Base-by-base conservation (phyloP, 2,888 invertebrate genomes). In the Tolmerus cingulatus region DNA sequence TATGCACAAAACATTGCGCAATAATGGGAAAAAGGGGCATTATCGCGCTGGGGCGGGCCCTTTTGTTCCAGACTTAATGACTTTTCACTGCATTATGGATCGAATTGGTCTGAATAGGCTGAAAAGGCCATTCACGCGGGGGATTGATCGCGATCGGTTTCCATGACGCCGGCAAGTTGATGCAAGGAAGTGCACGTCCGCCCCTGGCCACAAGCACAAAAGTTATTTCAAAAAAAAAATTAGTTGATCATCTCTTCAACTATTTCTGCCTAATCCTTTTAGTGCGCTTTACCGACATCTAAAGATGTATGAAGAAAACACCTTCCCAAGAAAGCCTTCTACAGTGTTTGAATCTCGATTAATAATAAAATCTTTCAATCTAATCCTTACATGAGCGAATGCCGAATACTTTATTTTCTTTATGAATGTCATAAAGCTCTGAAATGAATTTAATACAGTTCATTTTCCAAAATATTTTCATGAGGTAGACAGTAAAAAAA, bases 71-170 rank as follows among this genome's bases (percentile, higher is more conserved):
- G 37, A 40, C 66, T 40, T 84, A 84, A 84, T 84, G 84, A 84
- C 66, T 84, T 84, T 84, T 84, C 74, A 66, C 74, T 40, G 19
- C 37, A 84, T 40, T 84, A 84, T 84, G 19, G 57, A 84, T 84
- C 16, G 40, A 46, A 57, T 66, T 40, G 19, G 23, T n/a, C 40
- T 37, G 37, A 23, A 74, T 84, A 12, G 9, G 16, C 51, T 55
- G 30, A 55, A 81, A 81, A 23, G 46, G 81, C 16, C 5, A 51
- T 81, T 81, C 34, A 81, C 19, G 16, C 27, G 81, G 27, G 34
- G 81, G 55, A 55, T 81, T 51, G 46, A 81, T 51, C 55, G 81
- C 9, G 27, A 66, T 66, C 66, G 27, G 66, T 66, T 66, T 12
- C 19, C 66, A 23, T 66, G 27, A 14, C 23, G 51, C 51, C n/a